These are phyloP conservation scores for Montipora efflorescens DNA, from an alignment of 64 coral and sea anemone species.

Conservation along the genomic window DNA sequence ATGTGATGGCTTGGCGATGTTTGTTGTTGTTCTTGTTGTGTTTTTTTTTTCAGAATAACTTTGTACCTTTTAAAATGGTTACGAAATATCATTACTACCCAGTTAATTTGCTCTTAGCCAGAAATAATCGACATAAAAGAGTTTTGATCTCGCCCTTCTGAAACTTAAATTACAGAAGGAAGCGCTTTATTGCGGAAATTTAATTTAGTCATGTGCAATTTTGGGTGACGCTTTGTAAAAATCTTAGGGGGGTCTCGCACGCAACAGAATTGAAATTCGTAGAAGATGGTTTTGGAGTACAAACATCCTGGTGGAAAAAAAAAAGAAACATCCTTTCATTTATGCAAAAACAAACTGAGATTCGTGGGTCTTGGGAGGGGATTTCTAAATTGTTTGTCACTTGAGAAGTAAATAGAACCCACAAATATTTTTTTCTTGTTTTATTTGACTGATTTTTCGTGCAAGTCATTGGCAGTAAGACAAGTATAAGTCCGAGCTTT, in stretches of 20 bases:
- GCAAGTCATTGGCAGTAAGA: background rate
- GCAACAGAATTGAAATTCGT: constrained; percentile 8
- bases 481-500: background rate
- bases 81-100: background rate
- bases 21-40: background rate
- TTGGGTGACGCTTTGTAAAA: background rate
- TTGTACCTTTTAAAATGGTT: background rate
- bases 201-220: background rate
- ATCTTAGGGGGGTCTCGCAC: background rate
- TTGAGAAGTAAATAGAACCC: background rate
- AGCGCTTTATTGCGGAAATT: constrained; percentile 20
- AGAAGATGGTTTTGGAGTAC: background rate
- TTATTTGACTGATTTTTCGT: background rate
- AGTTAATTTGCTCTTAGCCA: constrained; percentile 9
- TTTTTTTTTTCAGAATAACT: background rate
- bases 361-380: background rate
- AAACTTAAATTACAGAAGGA: background rate
- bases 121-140: background rate
- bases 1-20: background rate
- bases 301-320: background rate
- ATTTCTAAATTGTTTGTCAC: constrained; percentile 23
- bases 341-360: background rate
- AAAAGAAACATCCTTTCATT: background rate
- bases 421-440: background rate
- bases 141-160: background rate